Percentiles rank a stretch among this genome's conserved stretches.
These are phyloP conservation scores for Lycorma delicatula DNA, from an alignment of 1,140 invertebrate genomes.

Conservation along the genomic window DNA sequence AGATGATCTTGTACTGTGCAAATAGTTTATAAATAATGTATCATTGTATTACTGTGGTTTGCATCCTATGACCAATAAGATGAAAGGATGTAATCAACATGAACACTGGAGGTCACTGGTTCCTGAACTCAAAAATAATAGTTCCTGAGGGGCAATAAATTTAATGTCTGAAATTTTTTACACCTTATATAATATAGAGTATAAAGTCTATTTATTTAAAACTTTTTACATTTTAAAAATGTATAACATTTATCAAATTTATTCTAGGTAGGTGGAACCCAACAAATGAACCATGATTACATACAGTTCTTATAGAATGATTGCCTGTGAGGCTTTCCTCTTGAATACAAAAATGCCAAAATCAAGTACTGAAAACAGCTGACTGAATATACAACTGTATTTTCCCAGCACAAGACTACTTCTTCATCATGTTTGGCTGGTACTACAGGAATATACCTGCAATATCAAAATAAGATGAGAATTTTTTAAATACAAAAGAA, in stretches of 20 bases:
- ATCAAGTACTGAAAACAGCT: constrained; percentile 88
- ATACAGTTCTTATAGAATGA: constrained; percentile 54
- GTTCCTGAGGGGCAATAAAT: background rate
- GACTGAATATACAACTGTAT: constrained; percentile 72
- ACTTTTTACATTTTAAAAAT: background rate
- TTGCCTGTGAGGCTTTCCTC: constrained; percentile 67
- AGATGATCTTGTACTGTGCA: too few relatives aligned
- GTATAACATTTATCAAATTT: background rate
- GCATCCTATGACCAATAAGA: too few relatives aligned
- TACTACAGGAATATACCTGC: constrained; percentile 22
- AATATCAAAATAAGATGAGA: too few relatives aligned
- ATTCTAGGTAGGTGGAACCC: background rate
- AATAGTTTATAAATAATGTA: too few relatives aligned
- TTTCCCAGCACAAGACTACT: constrained; percentile 55
- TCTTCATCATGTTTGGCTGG: constrained; percentile 42
- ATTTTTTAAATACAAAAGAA: too few relatives aligned
- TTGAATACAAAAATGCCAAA: constrained; percentile 77
- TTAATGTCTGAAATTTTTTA: background rate
- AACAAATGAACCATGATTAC: constrained; percentile 6
- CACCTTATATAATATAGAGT: background rate
- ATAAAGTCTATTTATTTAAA: background rate
- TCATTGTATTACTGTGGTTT: too few relatives aligned
- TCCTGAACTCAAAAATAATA: background rate
- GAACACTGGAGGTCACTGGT: background rate
- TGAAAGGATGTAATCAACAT: too few relatives aligned